phyloP scores from a whole-genome alignment of 2,888 invertebrate genomes.

The Brachynemurus nebulosus region DNA sequence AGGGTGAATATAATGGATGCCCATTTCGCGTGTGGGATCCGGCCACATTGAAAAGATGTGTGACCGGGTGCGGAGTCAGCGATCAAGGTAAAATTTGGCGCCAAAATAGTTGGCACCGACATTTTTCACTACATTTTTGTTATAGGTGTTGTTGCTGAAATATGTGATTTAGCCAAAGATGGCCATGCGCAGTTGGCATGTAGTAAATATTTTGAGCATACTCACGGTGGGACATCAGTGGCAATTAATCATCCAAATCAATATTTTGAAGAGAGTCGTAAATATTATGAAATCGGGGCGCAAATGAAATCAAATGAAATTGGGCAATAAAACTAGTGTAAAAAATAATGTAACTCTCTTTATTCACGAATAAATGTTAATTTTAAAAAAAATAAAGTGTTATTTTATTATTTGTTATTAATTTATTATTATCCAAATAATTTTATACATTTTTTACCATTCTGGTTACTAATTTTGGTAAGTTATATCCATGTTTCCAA shows the following conservation, averaged over 20 bases:
- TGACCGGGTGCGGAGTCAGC: constrained; percentile 29
- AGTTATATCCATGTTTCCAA: too few relatives aligned
- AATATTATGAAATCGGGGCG: constrained; percentile 18
- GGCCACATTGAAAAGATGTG: constrained; percentile 52
- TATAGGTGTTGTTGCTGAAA: constrained; percentile 53
- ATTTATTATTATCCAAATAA: too few relatives aligned
- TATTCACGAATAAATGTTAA: too few relatives aligned
- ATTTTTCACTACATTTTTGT: too few relatives aligned
- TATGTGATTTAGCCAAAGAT: constrained; percentile 54
- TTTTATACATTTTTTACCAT: too few relatives aligned
- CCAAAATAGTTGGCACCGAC: too few relatives aligned
- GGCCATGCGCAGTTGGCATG: constrained; percentile 85
- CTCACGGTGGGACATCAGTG: constrained; percentile 43
- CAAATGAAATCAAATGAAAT: too few relatives aligned
- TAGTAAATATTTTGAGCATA: constrained; percentile 67
- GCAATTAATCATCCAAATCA: constrained; percentile 84
- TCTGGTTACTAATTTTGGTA: too few relatives aligned
- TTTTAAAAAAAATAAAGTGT: too few relatives aligned
- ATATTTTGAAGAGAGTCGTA: constrained; percentile 73
- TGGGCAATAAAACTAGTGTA: too few relatives aligned
- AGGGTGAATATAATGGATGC: constrained; percentile 86
- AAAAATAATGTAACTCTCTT: too few relatives aligned
- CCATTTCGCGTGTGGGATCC: constrained; percentile 77
- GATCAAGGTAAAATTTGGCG: not conserved
- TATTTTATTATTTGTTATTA: too few relatives aligned